A percentile compares a stretch with the other conserved stretches of the same genome.
phyloP scores from a whole-genome alignment of 2,888 invertebrate species.

The Erebia ligea region DNA sequence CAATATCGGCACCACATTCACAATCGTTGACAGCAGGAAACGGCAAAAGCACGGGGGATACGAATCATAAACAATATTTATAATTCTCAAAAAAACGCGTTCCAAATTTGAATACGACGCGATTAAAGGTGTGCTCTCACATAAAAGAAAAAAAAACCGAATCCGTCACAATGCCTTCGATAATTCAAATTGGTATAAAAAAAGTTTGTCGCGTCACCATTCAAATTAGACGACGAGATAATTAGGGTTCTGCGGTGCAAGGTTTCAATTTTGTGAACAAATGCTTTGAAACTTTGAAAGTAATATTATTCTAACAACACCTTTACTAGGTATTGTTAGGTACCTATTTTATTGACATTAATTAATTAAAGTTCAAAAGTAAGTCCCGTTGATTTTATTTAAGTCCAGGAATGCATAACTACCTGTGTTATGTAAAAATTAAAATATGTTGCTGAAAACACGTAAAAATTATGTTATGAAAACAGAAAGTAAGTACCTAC shows the following conservation, averaged over 20 bases:
- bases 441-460: no score
- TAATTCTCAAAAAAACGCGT: constrained; percentile 61
- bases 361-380: neutral
- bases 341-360: neutral
- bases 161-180: constrained; percentile 58
- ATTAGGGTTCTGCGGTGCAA: constrained; percentile 49
- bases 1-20: constrained; percentile 68
- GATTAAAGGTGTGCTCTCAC: constrained; percentile 56
- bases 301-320: constrained; percentile 1
- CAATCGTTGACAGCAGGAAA: constrained; percentile 76
- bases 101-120: constrained; percentile 71
- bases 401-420: neutral
- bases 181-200: constrained; percentile 56
- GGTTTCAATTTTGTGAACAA: constrained; percentile 14
- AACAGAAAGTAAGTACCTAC: no score
- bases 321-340: neutral
- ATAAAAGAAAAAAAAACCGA: constrained; percentile 57
- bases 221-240: constrained; percentile 75
- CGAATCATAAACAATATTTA: constrained; percentile 74
- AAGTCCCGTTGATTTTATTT: neutral
- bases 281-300: constrained; percentile 1
- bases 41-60: constrained; percentile 66
- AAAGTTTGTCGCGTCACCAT: constrained; percentile 70
- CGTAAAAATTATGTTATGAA: no score
- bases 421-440: no score